These are phyloP conservation scores for Diceros bicornis DNA, from an alignment of 2,797 vertebrate genomes.

Conservation along the genomic window DNA sequence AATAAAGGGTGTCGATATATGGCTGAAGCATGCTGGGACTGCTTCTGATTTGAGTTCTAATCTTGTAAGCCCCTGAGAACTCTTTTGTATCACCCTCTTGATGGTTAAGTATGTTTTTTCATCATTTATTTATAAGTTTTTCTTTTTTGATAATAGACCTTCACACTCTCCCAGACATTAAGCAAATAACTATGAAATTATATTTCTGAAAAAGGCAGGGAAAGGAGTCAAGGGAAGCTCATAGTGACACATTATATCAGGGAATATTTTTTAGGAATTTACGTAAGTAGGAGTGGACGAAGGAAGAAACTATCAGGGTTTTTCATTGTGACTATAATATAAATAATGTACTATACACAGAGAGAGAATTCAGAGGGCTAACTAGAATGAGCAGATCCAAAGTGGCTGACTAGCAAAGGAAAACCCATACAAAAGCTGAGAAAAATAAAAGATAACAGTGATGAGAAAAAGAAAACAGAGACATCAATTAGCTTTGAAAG, in stretches of 20 bases:
- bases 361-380: slow-evolving; percentile 15
- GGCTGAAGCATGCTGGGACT: neutral
- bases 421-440: neutral
- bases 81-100: neutral
- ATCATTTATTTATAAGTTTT: slow-evolving; percentile 22
- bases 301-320: neutral
- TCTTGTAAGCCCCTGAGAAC: neutral
- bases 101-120: neutral
- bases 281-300: neutral
- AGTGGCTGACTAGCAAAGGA: neutral
- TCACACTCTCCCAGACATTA: neutral
- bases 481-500: slow-evolving; percentile 32
- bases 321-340: neutral
- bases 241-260: neutral
- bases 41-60: neutral
- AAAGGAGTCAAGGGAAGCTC: neutral
- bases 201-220: slow-evolving; percentile 30
- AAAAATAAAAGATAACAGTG: neutral
- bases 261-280: neutral
- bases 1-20: neutral
- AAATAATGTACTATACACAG: neutral
- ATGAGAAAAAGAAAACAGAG: neutral
- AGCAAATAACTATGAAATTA: slow-evolving; percentile 30
- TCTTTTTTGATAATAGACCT: slow-evolving; percentile 21
- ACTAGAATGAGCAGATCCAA: neutral